Conservation (phyloP, 2,113 vertebrate species). For the Fulica atra region DNA sequence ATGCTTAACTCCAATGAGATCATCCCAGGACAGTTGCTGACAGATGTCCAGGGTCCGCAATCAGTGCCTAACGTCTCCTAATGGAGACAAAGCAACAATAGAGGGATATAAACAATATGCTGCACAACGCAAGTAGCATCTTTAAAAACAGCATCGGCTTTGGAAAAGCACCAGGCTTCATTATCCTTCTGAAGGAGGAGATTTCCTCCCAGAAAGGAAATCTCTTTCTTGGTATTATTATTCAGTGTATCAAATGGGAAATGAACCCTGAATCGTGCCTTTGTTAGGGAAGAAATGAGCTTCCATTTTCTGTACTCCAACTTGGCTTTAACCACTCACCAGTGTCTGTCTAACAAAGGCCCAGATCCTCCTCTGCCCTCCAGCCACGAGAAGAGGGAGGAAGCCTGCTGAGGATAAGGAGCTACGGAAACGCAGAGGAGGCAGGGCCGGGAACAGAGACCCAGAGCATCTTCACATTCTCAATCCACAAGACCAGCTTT, state of each 20-base stretch:
- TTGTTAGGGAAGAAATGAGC: background rate
- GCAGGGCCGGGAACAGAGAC: background rate
- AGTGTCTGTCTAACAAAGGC: background rate
- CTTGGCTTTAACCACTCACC: background rate
- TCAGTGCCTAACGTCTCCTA: slow-evolving; percentile 1
- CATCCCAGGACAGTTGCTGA: background rate
- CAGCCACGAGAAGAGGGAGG: background rate
- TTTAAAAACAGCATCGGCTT: background rate
- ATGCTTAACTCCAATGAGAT: background rate
- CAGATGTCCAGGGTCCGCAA: slow-evolving; percentile 12
- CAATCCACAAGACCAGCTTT: background rate
- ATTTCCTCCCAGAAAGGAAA: background rate
- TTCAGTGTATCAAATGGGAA: background rate
- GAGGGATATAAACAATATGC: slow-evolving; percentile 37
- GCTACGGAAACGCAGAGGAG: accelerated
- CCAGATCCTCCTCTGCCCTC: background rate
- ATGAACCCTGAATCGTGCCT: background rate
- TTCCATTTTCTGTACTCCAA: background rate
- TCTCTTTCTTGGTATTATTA: background rate
- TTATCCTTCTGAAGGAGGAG: background rate
- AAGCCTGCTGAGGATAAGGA: background rate
- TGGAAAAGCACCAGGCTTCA: background rate
- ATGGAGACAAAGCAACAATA: slow-evolving; percentile 37
- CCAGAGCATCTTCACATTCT: too few relatives aligned
- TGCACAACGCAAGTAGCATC: background rate